These are phyloP conservation scores for Machaerirhynchus nigripectus DNA, from an alignment of 2,113 vertebrate genomes.

Conservation along the genomic window DNA sequence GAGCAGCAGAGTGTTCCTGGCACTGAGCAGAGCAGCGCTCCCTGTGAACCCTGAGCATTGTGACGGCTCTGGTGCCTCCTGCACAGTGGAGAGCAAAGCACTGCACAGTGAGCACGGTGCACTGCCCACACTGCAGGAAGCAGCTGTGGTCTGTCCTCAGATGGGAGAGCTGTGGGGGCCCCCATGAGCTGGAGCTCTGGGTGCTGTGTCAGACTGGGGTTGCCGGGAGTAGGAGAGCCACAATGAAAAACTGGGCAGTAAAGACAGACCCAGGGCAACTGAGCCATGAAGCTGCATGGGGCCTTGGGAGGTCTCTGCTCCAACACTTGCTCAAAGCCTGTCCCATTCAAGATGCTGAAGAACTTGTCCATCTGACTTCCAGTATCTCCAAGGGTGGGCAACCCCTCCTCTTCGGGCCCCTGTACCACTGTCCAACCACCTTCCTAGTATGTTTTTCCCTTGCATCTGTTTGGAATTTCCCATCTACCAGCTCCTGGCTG, in stretches of 20 bases:
- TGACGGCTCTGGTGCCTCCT: not conserved
- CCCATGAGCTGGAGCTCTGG: not conserved
- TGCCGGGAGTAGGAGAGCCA: not conserved
- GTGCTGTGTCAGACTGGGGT: not conserved
- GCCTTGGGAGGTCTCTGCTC: not conserved
- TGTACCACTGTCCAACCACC: not conserved
- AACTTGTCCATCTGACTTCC: not conserved
- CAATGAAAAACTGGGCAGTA: not conserved
- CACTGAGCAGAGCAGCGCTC: not conserved
- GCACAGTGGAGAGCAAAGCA: not conserved
- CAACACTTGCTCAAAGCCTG: not conserved
- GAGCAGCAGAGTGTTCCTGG: not conserved
- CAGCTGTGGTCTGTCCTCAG: not conserved
- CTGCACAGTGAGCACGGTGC: fast-evolving
- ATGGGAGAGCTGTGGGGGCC: not conserved
- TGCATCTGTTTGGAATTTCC: not conserved
- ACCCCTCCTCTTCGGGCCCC: fast-evolving
- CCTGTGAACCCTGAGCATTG: not conserved
- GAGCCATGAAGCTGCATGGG: not conserved
- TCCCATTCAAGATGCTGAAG: not conserved
- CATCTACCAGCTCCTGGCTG: not conserved
- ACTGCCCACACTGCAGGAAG: fast-evolving
- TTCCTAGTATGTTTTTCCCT: not conserved
- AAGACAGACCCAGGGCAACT: not conserved
- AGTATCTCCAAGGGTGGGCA: not conserved